A percentile compares a stretch with the other conserved stretches of the same genome.
These are phyloP conservation scores for Numida meleagris DNA, from an alignment of 2,113 vertebrate genomes.

Conservation along the genomic window DNA sequence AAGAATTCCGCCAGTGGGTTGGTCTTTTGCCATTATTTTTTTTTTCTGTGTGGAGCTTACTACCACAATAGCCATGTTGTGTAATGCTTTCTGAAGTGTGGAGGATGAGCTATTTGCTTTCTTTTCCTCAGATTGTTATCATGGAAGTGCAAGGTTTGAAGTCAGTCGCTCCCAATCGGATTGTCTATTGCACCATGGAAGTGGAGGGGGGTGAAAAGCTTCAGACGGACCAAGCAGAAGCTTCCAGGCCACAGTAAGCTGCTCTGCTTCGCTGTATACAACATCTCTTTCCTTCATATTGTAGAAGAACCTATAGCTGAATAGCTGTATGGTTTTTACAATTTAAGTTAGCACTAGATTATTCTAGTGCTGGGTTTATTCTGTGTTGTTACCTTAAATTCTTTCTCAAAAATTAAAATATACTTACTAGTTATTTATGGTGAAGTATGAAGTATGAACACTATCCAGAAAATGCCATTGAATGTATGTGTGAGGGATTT, in stretches of 20 bases:
- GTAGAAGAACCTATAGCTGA: background rate
- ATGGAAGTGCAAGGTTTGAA: slow-evolving; percentile 95
- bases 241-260: slow-evolving; percentile 95
- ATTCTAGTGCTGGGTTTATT: background rate
- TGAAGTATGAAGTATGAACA: background rate
- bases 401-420: background rate
- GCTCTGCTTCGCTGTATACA: background rate
- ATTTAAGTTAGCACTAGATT: background rate
- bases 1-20: background rate
- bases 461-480: background rate
- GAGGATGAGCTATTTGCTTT: background rate
- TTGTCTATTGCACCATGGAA: slow-evolving; percentile 99
- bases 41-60: accelerated
- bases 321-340: background rate
- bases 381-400: background rate
- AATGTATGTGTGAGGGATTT: background rate
- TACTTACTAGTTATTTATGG: background rate
- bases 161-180: slow-evolving; percentile 92
- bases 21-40: no score
- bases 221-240: slow-evolving; percentile 97
- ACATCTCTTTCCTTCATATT: background rate
- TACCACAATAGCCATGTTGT: background rate
- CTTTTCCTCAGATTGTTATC: slow-evolving; percentile 88
- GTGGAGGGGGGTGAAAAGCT: slow-evolving; percentile 97
- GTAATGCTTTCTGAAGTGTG: background rate